phyloP scores from a whole-genome alignment of 1,140 invertebrate genomes.

The Dryas iulia region DNA sequence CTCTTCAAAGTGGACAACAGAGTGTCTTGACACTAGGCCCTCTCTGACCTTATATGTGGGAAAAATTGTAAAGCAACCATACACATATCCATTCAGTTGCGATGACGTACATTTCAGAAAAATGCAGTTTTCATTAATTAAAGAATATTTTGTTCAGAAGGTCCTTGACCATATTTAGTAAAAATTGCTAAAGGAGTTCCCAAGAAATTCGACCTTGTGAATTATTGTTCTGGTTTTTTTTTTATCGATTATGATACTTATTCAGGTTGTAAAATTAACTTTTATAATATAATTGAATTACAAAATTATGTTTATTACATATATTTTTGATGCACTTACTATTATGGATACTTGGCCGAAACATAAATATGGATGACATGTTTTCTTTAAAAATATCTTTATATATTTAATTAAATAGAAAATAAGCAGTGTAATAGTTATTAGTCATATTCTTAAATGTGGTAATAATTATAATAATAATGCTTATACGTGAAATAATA shows the following conservation, averaged over 20 bases:
- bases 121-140: conserved; percentile 10
- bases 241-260: not conserved
- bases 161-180: conserved; percentile 12
- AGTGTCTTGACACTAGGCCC: too few species aligned
- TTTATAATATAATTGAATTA: not conserved
- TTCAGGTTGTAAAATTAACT: not conserved
- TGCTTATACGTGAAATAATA: too few species aligned
- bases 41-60: too few species aligned
- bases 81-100: too few species aligned
- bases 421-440: too few species aligned
- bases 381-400: too few species aligned
- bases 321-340: not conserved
- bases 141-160: conserved; percentile 10
- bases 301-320: not conserved
- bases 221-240: not conserved
- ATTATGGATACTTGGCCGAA: not conserved
- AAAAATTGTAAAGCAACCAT: not conserved
- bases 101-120: not conserved
- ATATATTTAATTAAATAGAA: too few species aligned
- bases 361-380: not conserved
- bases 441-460: too few species aligned
- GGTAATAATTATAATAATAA: too few species aligned
- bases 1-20: too few species aligned
- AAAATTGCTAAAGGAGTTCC: conserved; percentile 16
- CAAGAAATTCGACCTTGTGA: conserved; percentile 17